Percentiles rank a stretch among this genome's conserved stretches.
Evolutionary conservation across 2,113 vertebrate genomes (phyloP).

Genomic region (Recurvirostra avosetta): DNA sequence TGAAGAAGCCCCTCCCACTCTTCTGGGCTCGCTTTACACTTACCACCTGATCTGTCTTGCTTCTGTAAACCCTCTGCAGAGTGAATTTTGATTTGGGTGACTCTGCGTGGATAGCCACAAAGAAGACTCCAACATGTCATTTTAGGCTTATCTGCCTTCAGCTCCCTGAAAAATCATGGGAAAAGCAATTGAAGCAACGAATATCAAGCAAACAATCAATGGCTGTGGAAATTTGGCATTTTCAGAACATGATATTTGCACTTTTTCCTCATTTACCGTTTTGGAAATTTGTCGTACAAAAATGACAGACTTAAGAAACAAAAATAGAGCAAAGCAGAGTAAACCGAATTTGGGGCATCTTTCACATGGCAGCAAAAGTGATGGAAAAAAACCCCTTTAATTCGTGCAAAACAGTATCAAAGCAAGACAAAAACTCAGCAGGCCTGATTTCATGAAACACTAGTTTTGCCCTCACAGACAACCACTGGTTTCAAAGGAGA

Average conservation of each 20-base stretch:
- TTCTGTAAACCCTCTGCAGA: constrained; percentile 80
- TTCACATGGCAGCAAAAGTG: background rate
- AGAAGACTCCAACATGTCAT: constrained; percentile 83
- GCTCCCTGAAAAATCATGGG: constrained; percentile 76
- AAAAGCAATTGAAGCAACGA: background rate
- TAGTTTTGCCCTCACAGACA: background rate
- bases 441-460: background rate
- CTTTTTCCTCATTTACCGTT: background rate
- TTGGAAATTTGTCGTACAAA: background rate
- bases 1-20: background rate
- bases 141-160: constrained; percentile 82
- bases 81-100: constrained; percentile 84
- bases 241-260: background rate
- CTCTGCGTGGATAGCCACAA: constrained; percentile 82
- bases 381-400: background rate
- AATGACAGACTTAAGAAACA: background rate
- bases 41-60: constrained; percentile 81
- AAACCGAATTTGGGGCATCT: background rate
- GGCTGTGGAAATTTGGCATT: background rate
- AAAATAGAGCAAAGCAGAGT: background rate
- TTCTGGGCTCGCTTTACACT: background rate
- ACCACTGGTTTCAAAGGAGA: background rate
- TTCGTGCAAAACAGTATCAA: background rate
- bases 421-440: background rate
- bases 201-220: background rate